phyloP scores from a whole-genome alignment of 1,140 invertebrate genomes.

The Galendromus occidentalis region DNA sequence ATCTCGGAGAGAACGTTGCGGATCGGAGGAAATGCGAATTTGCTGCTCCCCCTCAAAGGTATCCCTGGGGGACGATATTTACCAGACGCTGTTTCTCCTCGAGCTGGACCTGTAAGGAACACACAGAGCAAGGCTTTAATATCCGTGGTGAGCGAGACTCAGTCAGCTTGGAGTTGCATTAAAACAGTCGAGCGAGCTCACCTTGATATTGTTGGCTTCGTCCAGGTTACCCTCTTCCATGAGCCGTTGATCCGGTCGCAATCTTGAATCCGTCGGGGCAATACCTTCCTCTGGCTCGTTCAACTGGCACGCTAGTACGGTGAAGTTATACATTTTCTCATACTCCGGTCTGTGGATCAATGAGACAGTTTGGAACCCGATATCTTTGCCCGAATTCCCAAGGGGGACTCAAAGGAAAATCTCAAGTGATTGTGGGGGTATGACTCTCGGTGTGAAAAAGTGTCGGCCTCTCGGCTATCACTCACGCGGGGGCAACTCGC shows the following conservation, averaged over 20 bases:
- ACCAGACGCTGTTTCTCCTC: slow-evolving; percentile 73
- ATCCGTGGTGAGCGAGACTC: neutral
- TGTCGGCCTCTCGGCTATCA: too few relatives aligned
- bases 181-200: slow-evolving; percentile 26
- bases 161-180: neutral
- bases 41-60: too few relatives aligned
- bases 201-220: slow-evolving; percentile 77
- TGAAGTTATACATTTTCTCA: slow-evolving; percentile 81
- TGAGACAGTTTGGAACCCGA: neutral
- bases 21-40: too few relatives aligned
- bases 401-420: too few relatives aligned
- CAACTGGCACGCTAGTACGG: slow-evolving; percentile 75
- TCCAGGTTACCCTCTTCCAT: slow-evolving; percentile 96
- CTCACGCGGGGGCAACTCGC: slow-evolving; percentile 47
- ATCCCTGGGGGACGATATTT: neutral
- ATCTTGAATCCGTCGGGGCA: slow-evolving; percentile 84
- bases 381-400: too few relatives aligned
- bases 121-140: neutral
- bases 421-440: too few relatives aligned
- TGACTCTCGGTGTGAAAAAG: too few relatives aligned
- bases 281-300: slow-evolving; percentile 82
- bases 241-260: slow-evolving; percentile 79
- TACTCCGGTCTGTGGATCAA: slow-evolving; percentile 37
- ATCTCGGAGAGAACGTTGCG: too few relatives aligned
- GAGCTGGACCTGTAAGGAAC: slow-evolving; percentile 32